A percentile compares a stretch with the other conserved stretches of the same genome.
These are phyloP conservation scores for Pristionchus fissidentatus DNA, from an alignment of 2,888 invertebrate genomes.

Conservation along the genomic window DNA sequence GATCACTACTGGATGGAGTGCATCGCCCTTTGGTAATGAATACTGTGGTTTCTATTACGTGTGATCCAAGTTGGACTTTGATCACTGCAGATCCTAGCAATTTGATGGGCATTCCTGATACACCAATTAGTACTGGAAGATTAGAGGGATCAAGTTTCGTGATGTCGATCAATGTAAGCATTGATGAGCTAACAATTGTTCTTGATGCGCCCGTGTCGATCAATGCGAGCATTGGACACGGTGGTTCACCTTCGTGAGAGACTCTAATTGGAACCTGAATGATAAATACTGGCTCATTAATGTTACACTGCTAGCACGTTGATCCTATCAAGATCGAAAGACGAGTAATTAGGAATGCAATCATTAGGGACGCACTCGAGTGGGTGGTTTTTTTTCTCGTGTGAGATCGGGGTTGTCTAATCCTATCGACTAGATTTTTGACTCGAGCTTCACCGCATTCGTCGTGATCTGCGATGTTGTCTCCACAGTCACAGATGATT, in stretches of 20 bases:
- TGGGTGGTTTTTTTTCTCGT: not conserved
- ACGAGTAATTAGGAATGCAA: not conserved
- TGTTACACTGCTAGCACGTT: not conserved
- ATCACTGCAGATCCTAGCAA: no score
- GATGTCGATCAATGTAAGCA: not conserved
- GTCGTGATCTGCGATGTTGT: not conserved
- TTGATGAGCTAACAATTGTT: not conserved
- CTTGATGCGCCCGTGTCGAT: not conserved
- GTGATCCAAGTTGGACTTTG: no score
- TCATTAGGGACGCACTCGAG: no score
- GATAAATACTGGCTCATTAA: not conserved
- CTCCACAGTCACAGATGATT: not conserved
- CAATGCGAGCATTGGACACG: not conserved
- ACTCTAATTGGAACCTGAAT: not conserved
- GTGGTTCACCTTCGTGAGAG: not conserved
- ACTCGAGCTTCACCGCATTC: not conserved
- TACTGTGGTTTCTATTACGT: not conserved
- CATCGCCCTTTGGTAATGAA: not conserved
- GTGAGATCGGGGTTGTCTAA: not conserved
- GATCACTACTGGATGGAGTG: not conserved
- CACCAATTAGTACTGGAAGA: not conserved
- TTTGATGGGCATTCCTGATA: not conserved
- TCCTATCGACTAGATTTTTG: not conserved
- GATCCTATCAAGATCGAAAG: not conserved
- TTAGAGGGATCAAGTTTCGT: not conserved